Evolutionary conservation across 2,113 vertebrate genomes (phyloP), one percentile per base, ranked within the genome.

Genomic region (Pedionomus torquatus): DNA sequence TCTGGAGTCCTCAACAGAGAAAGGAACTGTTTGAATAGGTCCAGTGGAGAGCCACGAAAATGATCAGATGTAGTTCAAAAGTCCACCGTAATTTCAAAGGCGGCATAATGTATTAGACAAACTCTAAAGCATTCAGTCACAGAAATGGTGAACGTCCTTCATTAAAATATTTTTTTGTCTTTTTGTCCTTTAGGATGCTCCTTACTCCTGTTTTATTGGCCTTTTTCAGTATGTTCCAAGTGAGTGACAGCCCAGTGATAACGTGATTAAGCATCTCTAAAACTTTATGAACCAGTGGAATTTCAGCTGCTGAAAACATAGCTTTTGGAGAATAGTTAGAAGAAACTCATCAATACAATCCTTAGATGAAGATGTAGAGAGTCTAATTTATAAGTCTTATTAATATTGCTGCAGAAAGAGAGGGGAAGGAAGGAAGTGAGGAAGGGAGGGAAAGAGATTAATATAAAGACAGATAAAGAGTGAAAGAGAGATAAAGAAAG

Each of bases 221-320:
- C 20, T 49, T 33, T 63, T 57, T 61, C 78, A n/a, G 2, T 31
- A 30, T 55, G 43, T 80, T 86, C 61, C 57, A 65, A 60, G 46
- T 25, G 58, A 81, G 30, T 7, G 2, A 87, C 31, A 82, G 26
- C 16, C 41, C 37, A 70, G 13, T 61, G 54, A 57, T 70, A 51
- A 77, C 61, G 44, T 58, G 69, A 89, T 87, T 87, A 96, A 90
- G 37, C 12, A 82, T 24, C 52, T 95, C 41, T 82, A 85, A 95
- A 93, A 71, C 9, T 70, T 75, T 82, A 84, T 31, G 60, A 87
- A 37, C 24, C 46, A 84, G 55, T 66, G 41, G 82, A 87, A 90
- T 90, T 75, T 49, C 69, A 93, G 52, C 10, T 51, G 46, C 39
- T 55, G 52, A 80, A 80, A 85, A 25, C 43, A 66, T 3, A 44